Percentiles rank a stretch among this genome's conserved stretches.
Conservation (phyloP, 2,113 vertebrate species). For the Oryzias javanicus region DNA sequence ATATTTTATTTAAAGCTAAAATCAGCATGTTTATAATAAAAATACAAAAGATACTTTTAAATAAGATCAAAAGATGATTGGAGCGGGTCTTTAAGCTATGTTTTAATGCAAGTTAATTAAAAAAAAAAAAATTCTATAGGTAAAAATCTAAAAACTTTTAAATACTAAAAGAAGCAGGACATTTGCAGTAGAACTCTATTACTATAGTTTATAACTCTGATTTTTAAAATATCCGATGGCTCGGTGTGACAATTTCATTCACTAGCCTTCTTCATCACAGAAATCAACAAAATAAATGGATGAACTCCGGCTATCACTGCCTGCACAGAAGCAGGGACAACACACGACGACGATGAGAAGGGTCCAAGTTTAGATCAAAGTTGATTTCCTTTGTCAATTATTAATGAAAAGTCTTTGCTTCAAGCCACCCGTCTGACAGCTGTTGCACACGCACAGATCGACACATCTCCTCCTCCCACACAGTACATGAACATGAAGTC, state of each 20-base stretch:
- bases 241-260: no score
- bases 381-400: slow-evolving; percentile 70
- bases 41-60: no score
- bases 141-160: neutral
- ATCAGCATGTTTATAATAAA: no score
- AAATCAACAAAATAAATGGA: neutral
- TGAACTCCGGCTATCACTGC: slow-evolving; percentile 20
- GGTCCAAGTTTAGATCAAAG: slow-evolving; percentile 55
- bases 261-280: neutral
- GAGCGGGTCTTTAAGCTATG: no score
- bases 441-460: slow-evolving; percentile 41
- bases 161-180: no score
- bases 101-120: neutral
- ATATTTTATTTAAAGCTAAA: no score
- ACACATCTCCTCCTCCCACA: slow-evolving; percentile 48
- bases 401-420: slow-evolving; percentile 76
- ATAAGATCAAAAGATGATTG: no score
- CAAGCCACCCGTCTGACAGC: slow-evolving; percentile 52
- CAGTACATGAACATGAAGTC: slow-evolving; percentile 51
- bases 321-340: slow-evolving; percentile 40
- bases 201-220: neutral
- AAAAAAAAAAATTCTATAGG: neutral
- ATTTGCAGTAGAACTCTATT: no score
- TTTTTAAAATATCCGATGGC: neutral
- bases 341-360: slow-evolving; percentile 48